A percentile compares a stretch with the other conserved stretches of the same genome.
phyloP scores from a whole-genome alignment of 2,113 vertebrate species.

The Hippocampus barbouri region DNA sequence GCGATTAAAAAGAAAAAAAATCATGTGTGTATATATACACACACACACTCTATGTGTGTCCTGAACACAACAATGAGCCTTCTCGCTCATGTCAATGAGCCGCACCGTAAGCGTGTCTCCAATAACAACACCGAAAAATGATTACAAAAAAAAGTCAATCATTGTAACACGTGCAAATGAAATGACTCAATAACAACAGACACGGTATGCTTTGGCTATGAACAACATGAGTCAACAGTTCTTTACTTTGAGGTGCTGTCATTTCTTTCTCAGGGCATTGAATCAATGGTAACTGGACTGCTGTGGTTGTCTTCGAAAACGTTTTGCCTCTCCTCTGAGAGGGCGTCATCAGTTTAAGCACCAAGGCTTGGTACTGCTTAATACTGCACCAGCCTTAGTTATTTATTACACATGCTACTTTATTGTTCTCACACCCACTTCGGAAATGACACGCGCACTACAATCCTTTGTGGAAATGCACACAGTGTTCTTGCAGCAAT shows the following conservation, averaged over 20 bases:
- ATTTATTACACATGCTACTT: neutral
- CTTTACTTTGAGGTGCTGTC: too few species aligned
- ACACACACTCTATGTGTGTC: neutral
- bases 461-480: neutral
- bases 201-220: neutral
- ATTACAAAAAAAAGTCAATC: neutral
- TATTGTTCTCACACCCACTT: neutral
- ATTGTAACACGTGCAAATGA: neutral
- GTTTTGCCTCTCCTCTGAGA: too few species aligned
- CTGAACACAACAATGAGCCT: neutral
- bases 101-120: neutral
- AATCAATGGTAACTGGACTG: too few species aligned
- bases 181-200: neutral
- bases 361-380: too few species aligned
- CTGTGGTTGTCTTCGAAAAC: too few species aligned
- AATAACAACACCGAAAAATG: neutral
- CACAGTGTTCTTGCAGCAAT: neutral
- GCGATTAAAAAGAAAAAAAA: too few species aligned
- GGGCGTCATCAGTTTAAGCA: too few species aligned
- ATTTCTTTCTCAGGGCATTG: too few species aligned
- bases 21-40: too few species aligned
- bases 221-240: neutral
- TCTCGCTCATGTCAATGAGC: conserved; percentile 1
- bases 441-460: too few species aligned
- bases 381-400: too few species aligned